Evolutionary conservation across 2,888 invertebrate genomes (phyloP).

Genomic region (Halocaridina rubra): DNA sequence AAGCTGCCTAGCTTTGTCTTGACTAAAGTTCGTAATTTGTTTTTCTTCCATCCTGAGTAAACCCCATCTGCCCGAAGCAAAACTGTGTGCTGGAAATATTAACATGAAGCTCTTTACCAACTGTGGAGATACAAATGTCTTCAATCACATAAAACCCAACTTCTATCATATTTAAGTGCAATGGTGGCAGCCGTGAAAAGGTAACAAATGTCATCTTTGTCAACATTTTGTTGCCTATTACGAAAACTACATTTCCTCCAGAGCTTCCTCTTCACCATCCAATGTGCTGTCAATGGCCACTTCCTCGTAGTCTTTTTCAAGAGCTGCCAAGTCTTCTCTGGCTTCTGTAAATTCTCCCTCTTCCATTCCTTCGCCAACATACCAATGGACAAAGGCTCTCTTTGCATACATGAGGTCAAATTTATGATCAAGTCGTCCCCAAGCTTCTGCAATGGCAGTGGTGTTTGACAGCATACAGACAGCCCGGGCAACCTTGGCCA

Average conservation of each 20-base stretch:
- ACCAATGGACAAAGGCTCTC: conserved; percentile 96
- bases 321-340: conserved; percentile 69
- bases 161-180: background rate
- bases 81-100: background rate
- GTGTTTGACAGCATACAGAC: conserved; percentile 90
- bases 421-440: conserved; percentile 96
- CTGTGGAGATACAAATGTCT: background rate
- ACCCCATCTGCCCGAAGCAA: background rate
- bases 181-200: background rate
- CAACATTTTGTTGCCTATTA: background rate
- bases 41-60: too few relatives aligned
- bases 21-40: too few relatives aligned
- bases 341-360: conserved; percentile 71
- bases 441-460: conserved; percentile 96
- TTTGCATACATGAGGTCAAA: conserved; percentile 98
- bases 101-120: background rate
- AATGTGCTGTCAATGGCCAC: conserved; percentile 65
- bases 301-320: conserved; percentile 70
- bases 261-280: conserved; percentile 33
- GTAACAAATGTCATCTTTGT: too few relatives aligned
- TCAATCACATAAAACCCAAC: background rate
- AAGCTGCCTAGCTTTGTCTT: too few relatives aligned
- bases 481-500: conserved; percentile 81
- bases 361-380: conserved; percentile 72
- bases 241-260: conserved; percentile 26